Base-by-base conservation (phyloP, 2,888 invertebrate species). In the Platycnemis pennipes region DNA sequence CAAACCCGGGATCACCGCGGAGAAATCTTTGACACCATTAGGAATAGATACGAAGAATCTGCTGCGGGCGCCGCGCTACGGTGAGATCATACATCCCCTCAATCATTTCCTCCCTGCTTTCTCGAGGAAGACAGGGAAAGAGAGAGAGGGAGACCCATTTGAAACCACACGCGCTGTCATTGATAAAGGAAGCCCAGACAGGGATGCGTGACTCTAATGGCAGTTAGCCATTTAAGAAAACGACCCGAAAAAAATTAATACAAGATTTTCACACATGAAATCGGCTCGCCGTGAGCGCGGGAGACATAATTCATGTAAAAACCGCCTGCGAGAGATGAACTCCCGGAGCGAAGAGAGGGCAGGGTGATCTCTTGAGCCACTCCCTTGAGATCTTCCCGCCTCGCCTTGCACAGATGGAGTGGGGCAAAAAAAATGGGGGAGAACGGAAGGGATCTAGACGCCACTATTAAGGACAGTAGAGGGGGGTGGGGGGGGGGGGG, bases 401-500 rank as follows among this genome's bases (percentile, higher is more conserved):
- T 31, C 77, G 77, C n/a, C 56, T 42, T 42, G 22, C 56, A 26
- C 89, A 89, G 89, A 69, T 63, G 91, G 91, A 19, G 22, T 13
- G 53, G 63, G 42, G 8, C 37, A 46, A 44, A 26, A 42, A 91
- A 56, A 63, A 63, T 44, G 46, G 37, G 42, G 42, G 44, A 91
- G 42, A 91, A 63, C 91, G 91, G 91, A 91, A 91, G 91, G 69
- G 91, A 91, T n/a, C 44, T 63, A 91, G 91, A 89, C 89, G 56
- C 56, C 89, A 31, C 31, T 37, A 19, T 11, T n/a, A n/a, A n/a
- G 88, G 88, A 45, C 44, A 53, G n/a, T 49, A 86, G 11, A 42
- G 16, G 42, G 44, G 37, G 87, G 22, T 11, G 22, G 44, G 87
- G 22, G 44, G 45, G 44, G 87, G 45, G 4, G 44, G 31, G 42